Conservation (phyloP, 37 sponge, comb jelly and placozoan genomes). For the Haliclona indistincta region DNA sequence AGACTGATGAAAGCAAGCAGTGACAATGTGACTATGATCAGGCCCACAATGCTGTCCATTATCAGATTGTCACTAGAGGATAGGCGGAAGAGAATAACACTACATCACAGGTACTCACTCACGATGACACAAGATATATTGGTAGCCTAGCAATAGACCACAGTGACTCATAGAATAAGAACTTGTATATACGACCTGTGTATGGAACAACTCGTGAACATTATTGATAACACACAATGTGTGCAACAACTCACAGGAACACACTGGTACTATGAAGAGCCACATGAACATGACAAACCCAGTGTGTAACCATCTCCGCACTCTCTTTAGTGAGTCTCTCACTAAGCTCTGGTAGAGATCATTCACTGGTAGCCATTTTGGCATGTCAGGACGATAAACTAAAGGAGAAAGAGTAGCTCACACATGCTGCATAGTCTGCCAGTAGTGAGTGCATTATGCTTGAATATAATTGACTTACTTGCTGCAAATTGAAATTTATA, state of each 20-base stretch:
- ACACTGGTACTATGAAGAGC: slow-evolving; percentile 83
- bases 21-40: slow-evolving; percentile 73
- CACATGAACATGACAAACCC: slow-evolving; percentile 85
- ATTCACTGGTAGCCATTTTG: slow-evolving; percentile 52
- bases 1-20: slow-evolving; percentile 78
- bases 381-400: slow-evolving; percentile 91
- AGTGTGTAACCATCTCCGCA: slow-evolving; percentile 81
- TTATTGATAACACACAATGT: not conserved
- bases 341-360: slow-evolving; percentile 59
- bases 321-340: slow-evolving; percentile 20
- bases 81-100: not conserved
- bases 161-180: slow-evolving; percentile 60
- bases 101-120: slow-evolving; percentile 18
- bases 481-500: slow-evolving; percentile 85
- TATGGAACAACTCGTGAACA: not conserved
- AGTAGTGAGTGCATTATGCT: not conserved
- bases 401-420: not conserved
- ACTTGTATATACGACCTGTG: slow-evolving; percentile 70
- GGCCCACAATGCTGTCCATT: slow-evolving; percentile 74
- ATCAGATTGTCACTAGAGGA: slow-evolving; percentile 62
- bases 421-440: not conserved
- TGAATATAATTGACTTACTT: slow-evolving; percentile 49
- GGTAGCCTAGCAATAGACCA: slow-evolving; percentile 69
- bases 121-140: slow-evolving; percentile 55
- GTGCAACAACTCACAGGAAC: slow-evolving; percentile 64